A percentile compares a stretch with the other conserved stretches of the same genome.
These are phyloP conservation scores for Diorhabda carinulata DNA, from an alignment of 1,140 invertebrate genomes.

Conservation along the genomic window DNA sequence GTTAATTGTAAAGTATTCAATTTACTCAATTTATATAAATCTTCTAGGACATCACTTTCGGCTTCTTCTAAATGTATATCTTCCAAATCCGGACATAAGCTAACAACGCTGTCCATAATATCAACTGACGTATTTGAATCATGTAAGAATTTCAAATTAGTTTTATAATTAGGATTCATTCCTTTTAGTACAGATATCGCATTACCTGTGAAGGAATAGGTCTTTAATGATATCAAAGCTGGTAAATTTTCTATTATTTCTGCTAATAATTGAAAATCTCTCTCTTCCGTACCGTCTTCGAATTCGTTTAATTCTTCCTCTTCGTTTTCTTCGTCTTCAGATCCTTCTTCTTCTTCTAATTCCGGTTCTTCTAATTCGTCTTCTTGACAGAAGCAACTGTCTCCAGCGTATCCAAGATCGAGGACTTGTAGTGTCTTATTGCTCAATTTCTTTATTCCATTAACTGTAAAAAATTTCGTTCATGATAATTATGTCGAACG, in stretches of 20 bases:
- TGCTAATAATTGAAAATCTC: constrained; percentile 47
- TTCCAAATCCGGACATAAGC: constrained; percentile 57
- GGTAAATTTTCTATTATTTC: constrained; percentile 57
- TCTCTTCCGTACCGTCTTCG: constrained; percentile 34
- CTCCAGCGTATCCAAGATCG: constrained; percentile 62
- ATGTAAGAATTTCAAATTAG: constrained; percentile 59
- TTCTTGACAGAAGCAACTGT: constrained; percentile 60
- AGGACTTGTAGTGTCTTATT: constrained; percentile 56
- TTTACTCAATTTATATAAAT: constrained; percentile 51
- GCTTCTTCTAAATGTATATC: constrained; percentile 60
- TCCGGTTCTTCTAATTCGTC: no score
- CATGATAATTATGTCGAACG: no score
- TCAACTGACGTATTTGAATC: constrained; percentile 56
- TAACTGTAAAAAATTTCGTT: background rate
- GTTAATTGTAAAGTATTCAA: constrained; percentile 58
- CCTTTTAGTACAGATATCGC: constrained; percentile 50
- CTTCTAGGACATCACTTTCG: constrained; percentile 51
- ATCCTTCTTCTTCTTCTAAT: no score
- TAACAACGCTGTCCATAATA: constrained; percentile 54
- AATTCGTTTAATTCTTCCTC: no score
- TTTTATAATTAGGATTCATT: constrained; percentile 54
- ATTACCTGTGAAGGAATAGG: constrained; percentile 62
- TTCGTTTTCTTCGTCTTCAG: no score
- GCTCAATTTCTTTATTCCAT: constrained; percentile 35
- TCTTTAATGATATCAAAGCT: constrained; percentile 58